Base-by-base conservation (phyloP, 2,113 vertebrate species). In the Rhea pennata region DNA sequence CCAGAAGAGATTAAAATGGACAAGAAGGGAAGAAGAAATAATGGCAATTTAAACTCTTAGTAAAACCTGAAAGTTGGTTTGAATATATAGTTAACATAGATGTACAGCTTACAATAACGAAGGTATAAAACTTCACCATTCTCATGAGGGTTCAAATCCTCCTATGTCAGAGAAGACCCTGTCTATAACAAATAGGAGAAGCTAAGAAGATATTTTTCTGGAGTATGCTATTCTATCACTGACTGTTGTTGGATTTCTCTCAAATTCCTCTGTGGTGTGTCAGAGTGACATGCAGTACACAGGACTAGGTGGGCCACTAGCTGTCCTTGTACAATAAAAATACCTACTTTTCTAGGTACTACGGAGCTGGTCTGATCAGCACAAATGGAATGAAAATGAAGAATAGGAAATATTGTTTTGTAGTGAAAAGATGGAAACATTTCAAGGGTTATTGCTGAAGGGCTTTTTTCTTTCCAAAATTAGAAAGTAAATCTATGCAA, bases 401-500 rank as follows among this genome's bases (percentile, higher is more conserved):
- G 53, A 76, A 22, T 9, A 73, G 6, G 69, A 73, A 93, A 84
- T 65, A 91, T 8, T 70, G 16, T 67, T 88, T 91, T 72, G 10
- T 27, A 59, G 15, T 26, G 31, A 71, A 88, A 81, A 17, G 4
- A 74, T 54, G 23, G 29, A 71, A 86, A 59, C 70, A 72, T 75
- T 92, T 95, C 42, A 84, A 74, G 31, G 14, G 19, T 46, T 82
- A 53, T 73, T 83, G 75, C 85, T 94, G 72, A 86, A 73, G 50
- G 88, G 54, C 67, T 93, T 77, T 88, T 88, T 90, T 56, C 86
- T 20, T 87, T 56, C 31, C 46, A 82, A 84, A 92, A 82, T 65
- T 84, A 72, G 73, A 91, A 91, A 89, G 62, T 72, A 96, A 95
- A 84, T 87, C 82, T 82, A 84, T 89, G 70, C 75, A 69, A 24